Conservation (phyloP, 2,888 invertebrate species). For the Eurytoma adleriae region DNA sequence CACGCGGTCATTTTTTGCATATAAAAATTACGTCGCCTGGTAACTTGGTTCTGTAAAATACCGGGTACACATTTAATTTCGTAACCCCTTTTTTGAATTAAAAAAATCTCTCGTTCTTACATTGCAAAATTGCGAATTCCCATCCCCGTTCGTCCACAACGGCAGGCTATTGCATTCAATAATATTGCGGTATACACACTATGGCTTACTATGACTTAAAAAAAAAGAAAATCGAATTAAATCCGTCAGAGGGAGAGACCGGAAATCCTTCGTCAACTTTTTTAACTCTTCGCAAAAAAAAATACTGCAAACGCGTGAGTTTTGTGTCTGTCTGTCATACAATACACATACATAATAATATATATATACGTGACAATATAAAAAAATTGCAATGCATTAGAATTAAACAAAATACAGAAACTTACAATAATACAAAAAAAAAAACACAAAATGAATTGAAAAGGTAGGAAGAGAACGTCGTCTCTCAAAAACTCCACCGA, state of each 20-base stretch:
- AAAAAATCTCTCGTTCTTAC: conserved; percentile 48
- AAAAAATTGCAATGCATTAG: conserved; percentile 49
- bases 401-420: conserved; percentile 52
- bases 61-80: conserved; percentile 24
- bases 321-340: conserved; percentile 30
- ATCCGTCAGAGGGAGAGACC: conserved; percentile 55
- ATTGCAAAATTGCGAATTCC: conserved; percentile 51
- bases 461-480: conserved; percentile 38
- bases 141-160: conserved; percentile 48
- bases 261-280: conserved; percentile 48
- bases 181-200: conserved; percentile 69
- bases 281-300: conserved; percentile 36
- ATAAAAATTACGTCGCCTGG: conserved; percentile 55
- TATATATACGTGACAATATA: conserved; percentile 46
- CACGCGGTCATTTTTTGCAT: conserved; percentile 30
- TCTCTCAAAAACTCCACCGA: conserved; percentile 5
- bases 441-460: conserved; percentile 42
- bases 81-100: conserved; percentile 35
- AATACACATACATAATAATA: conserved; percentile 50
- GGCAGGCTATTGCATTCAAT: conserved; percentile 70
- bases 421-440: conserved; percentile 46
- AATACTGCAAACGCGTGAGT: conserved; percentile 51
- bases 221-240: conserved; percentile 54
- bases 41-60: conserved; percentile 50
- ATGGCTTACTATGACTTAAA: conserved; percentile 70